Evolutionary conservation across 1,140 invertebrate species (phyloP).

Genomic region (Mycetomoellerius zeteki): DNA sequence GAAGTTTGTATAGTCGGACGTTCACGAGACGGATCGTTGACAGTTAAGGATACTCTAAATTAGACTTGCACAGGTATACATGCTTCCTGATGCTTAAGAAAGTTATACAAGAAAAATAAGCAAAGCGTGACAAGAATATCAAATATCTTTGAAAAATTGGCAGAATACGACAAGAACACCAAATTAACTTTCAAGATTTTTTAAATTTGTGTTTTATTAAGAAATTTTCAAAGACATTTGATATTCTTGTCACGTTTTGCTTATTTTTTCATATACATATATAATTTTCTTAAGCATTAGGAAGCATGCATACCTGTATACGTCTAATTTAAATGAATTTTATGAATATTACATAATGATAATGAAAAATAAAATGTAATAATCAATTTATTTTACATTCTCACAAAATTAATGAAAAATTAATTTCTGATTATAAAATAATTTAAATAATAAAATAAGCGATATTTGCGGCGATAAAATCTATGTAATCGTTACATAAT

Average conservation of each 20-base stretch:
- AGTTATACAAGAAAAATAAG: neutral
- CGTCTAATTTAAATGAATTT: too few species aligned
- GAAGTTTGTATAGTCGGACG: constrained; percentile 9
- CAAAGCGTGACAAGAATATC: neutral
- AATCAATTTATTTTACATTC: neutral
- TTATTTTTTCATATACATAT: too few species aligned
- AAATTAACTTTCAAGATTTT: too few species aligned
- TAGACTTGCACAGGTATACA: neutral
- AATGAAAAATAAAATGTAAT: neutral
- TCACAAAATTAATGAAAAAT: neutral
- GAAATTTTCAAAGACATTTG: too few species aligned
- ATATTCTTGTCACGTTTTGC: too few species aligned
- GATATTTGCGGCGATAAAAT: neutral
- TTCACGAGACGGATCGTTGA: neutral
- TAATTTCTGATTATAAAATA: neutral
- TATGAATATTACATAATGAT: too few species aligned
- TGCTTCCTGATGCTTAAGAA: neutral
- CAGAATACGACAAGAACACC: neutral
- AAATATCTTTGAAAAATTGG: neutral
- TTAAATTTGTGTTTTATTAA: too few species aligned
- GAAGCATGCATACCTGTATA: too few species aligned
- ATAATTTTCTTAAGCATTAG: too few species aligned
- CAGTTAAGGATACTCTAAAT: neutral
- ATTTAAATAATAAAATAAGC: neutral
- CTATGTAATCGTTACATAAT: neutral